Evolutionary conservation across 2,797 vertebrate species (phyloP).

Genomic region (Sebastes minor): DNA sequence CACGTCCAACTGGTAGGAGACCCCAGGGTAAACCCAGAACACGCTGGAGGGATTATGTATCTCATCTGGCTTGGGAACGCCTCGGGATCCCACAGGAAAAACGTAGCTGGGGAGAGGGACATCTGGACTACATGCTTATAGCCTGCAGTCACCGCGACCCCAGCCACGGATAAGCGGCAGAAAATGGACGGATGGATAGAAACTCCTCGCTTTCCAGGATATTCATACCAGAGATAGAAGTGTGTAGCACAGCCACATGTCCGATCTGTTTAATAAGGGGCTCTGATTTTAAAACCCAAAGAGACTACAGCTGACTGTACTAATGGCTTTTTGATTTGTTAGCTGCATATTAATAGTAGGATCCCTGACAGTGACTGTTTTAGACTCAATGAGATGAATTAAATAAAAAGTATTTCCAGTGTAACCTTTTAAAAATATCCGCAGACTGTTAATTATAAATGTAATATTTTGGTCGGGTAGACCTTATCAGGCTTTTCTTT

Average conservation of each 20-base stretch:
- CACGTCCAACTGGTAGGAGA: neutral
- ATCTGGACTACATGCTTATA: too few species aligned
- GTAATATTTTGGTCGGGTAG: neutral
- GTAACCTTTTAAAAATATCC: neutral
- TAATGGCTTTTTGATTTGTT: neutral
- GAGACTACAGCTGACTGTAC: neutral
- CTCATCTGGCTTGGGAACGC: neutral
- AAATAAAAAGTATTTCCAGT: neutral
- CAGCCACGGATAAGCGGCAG: neutral
- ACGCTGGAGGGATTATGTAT: neutral
- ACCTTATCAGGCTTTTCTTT: neutral
- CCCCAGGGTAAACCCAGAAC: neutral
- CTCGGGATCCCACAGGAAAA: neutral
- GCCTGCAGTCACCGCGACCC: too few species aligned
- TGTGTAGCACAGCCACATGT: neutral
- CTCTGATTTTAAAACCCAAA: neutral
- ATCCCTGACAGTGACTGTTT: neutral
- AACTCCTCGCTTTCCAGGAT: neutral
- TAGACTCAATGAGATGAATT: neutral
- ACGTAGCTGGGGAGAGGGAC: neutral
- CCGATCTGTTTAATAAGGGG: neutral
- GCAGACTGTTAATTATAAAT: neutral
- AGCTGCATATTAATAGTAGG: neutral
- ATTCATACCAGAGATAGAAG: neutral
- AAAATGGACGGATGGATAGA: neutral